Evolutionary conservation across 1,140 invertebrate species (phyloP).

Genomic region (Holcopasites calliopsidis): DNA sequence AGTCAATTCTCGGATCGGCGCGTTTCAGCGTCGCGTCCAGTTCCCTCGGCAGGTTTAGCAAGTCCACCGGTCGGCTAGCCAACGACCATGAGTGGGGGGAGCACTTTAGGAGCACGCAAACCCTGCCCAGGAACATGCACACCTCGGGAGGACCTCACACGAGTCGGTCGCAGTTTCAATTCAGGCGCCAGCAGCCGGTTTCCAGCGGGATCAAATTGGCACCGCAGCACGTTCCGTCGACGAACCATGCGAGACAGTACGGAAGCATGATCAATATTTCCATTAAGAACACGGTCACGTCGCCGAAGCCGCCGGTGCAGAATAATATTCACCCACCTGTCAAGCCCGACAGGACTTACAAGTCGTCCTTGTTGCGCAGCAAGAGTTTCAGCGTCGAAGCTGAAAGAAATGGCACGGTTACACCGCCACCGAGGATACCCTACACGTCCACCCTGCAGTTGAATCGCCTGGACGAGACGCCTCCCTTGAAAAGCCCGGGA

Average conservation of each 20-base stretch:
- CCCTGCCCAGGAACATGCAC: slow-evolving; percentile 86
- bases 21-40: slow-evolving; percentile 67
- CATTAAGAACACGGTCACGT: slow-evolving; percentile 83
- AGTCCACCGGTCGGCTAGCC: slow-evolving; percentile 85
- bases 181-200: slow-evolving; percentile 24
- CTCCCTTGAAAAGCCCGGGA: slow-evolving; percentile 89
- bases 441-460: slow-evolving; percentile 89
- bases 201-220: not conserved
- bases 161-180: not conserved
- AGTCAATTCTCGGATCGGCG: slow-evolving; percentile 47
- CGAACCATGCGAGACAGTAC: slow-evolving; percentile 74
- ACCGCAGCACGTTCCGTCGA: slow-evolving; percentile 5
- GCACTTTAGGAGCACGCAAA: slow-evolving; percentile 86
- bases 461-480: slow-evolving; percentile 84
- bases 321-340: slow-evolving; percentile 78
- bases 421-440: slow-evolving; percentile 77
- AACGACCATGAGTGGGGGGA: slow-evolving; percentile 80
- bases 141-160: slow-evolving; percentile 59
- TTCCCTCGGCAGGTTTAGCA: slow-evolving; percentile 88
- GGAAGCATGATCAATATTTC: slow-evolving; percentile 88
- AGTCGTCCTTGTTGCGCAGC: slow-evolving; percentile 86
- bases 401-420: slow-evolving; percentile 59
- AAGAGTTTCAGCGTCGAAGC: slow-evolving; percentile 92
- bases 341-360: slow-evolving; percentile 88
- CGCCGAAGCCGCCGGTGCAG: slow-evolving; percentile 60